Percentiles rank a stretch among this genome's conserved stretches.
Conservation (phyloP, 2,888 invertebrate genomes). For the Yponomeuta cagnagella region DNA sequence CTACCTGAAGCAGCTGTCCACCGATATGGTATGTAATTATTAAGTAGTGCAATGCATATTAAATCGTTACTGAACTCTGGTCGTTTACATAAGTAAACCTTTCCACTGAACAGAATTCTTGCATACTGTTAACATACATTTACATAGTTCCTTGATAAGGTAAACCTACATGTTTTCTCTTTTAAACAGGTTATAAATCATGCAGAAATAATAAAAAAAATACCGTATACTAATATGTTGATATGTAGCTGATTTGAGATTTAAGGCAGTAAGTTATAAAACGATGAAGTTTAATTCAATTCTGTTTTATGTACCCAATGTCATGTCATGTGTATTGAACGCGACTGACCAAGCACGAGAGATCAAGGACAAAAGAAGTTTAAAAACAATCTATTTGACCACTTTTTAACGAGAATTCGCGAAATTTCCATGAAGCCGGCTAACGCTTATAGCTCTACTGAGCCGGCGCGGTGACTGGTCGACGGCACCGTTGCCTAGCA, state of each 20-base stretch:
- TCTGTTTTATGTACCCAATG: too few relatives aligned
- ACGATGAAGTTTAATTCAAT: too few relatives aligned
- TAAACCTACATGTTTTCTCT: constrained; percentile 20
- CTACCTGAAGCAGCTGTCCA: constrained; percentile 68
- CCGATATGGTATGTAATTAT: constrained; percentile 62
- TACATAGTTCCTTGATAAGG: constrained; percentile 20
- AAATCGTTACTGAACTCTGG: constrained; percentile 14
- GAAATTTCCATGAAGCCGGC: constrained; percentile 32
- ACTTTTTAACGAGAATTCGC: constrained; percentile 22
- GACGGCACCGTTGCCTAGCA: constrained; percentile 49
- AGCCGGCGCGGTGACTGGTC: too few relatives aligned
- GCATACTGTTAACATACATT: constrained; percentile 20
- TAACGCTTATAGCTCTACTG: constrained; percentile 16
- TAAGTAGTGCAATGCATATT: neutral
- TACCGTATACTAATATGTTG: neutral
- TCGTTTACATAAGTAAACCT: constrained; percentile 16
- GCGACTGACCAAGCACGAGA: too few relatives aligned
- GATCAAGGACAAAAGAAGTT: neutral
- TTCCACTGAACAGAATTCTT: constrained; percentile 25
- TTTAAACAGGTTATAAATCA: constrained; percentile 3
- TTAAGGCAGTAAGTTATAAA: too few relatives aligned
- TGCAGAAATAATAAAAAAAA: neutral
- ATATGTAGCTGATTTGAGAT: neutral
- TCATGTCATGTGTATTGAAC: too few relatives aligned
- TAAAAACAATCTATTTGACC: neutral